These are phyloP conservation scores for Colletes collaris DNA, from an alignment of 2,888 invertebrate species.

Conservation along the genomic window DNA sequence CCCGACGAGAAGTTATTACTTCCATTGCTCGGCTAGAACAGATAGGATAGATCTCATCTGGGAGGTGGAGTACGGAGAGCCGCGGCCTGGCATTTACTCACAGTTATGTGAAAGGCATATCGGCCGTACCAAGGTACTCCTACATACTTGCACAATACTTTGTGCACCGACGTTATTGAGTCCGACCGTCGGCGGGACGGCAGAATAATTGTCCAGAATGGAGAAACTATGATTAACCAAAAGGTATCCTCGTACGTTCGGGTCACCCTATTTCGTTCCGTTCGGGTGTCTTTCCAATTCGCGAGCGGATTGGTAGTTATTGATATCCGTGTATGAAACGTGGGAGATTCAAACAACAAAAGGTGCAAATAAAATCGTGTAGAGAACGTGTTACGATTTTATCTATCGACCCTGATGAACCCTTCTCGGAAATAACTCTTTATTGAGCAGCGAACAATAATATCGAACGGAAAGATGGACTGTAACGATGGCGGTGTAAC, in stretches of 20 bases:
- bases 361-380: too few species aligned
- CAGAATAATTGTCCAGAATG: slow-evolving; percentile 54
- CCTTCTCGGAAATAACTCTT: too few species aligned
- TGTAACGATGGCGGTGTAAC: too few species aligned
- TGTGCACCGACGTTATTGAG: slow-evolving; percentile 65
- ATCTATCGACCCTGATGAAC: too few species aligned
- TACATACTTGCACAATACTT: slow-evolving; percentile 74
- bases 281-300: neutral
- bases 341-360: too few species aligned
- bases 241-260: slow-evolving; percentile 17
- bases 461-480: too few species aligned
- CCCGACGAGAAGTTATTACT: slow-evolving; percentile 64
- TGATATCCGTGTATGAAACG: too few species aligned
- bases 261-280: neutral
- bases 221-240: slow-evolving; percentile 56
- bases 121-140: slow-evolving; percentile 78
- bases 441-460: too few species aligned
- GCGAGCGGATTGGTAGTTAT: too few species aligned
- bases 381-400: too few species aligned
- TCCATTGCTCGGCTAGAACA: slow-evolving; percentile 62
- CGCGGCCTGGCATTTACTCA: slow-evolving; percentile 80
- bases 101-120: slow-evolving; percentile 83
- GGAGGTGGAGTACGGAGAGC: slow-evolving; percentile 73
- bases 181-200: slow-evolving; percentile 51
- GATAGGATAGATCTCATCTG: slow-evolving; percentile 75